These are phyloP conservation scores for Psittacara wagleri DNA, from an alignment of 2,113 vertebrate genomes.

Conservation along the genomic window DNA sequence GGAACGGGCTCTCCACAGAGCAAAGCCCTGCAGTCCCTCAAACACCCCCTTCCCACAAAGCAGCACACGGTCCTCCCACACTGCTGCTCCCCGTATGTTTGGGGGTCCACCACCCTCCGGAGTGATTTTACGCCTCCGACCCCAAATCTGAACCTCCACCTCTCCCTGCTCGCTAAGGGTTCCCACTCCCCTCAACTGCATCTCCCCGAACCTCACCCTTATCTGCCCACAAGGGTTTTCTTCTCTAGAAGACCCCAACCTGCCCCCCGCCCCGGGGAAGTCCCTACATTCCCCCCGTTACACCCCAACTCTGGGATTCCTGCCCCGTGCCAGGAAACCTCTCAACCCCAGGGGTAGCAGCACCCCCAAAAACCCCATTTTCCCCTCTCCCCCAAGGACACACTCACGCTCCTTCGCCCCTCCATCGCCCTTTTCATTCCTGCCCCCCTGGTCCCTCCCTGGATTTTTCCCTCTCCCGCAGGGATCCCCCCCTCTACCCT, in stretches of 20 bases:
- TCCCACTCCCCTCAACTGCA: background rate
- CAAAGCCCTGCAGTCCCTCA: background rate
- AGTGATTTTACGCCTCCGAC: background rate
- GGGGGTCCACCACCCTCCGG: background rate
- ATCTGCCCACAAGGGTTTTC: background rate
- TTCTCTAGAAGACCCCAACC: background rate
- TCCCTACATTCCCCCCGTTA: background rate
- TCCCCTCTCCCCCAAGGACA: background rate
- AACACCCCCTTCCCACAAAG: background rate
- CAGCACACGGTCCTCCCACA: background rate
- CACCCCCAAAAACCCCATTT: background rate
- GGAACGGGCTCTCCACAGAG: background rate
- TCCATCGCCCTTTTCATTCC: background rate
- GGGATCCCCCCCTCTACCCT: background rate
- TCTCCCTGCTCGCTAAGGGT: background rate
- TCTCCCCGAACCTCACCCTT: background rate
- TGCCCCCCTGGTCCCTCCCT: background rate
- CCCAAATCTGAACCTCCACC: background rate
- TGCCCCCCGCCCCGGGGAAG: background rate
- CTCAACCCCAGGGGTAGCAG: background rate
- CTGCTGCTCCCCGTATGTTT: fast-evolving
- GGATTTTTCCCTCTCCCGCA: background rate
- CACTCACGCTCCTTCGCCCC: background rate
- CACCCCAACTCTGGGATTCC: background rate
- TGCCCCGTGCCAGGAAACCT: background rate